A percentile compares a stretch with the other conserved stretches of the same genome.
Conservation (phyloP, 2,888 invertebrate genomes). For the Parnassius apollo region DNA sequence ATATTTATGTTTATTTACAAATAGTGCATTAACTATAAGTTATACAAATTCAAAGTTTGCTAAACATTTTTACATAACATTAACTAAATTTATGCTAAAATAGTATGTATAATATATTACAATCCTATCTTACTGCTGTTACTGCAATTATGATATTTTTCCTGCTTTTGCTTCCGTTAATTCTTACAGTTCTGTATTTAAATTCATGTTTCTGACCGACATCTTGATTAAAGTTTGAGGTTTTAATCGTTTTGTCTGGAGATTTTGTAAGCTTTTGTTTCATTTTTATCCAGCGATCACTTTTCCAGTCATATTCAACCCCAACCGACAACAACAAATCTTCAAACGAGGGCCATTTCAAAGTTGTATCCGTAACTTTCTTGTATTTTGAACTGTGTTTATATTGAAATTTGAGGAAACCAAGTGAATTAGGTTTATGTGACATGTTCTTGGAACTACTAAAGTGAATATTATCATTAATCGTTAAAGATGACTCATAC, state of each 20-base stretch:
- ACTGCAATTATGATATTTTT: constrained; percentile 72
- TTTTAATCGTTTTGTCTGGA: constrained; percentile 28
- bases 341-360: constrained; percentile 68
- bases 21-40: constrained; percentile 11
- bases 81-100: constrained; percentile 28
- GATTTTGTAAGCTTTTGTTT: constrained; percentile 51
- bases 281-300: constrained; percentile 73
- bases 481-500: no score
- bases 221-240: constrained; percentile 40
- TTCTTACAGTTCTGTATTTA: constrained; percentile 67
- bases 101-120: constrained; percentile 20
- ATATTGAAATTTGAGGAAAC: not conserved
- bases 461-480: not conserved
- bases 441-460: constrained; percentile 3
- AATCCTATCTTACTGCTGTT: constrained; percentile 68
- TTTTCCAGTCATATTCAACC: constrained; percentile 73
- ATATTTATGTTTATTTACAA: constrained; percentile 17
- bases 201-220: constrained; percentile 67
- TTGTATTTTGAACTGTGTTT: constrained; percentile 9
- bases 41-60: constrained; percentile 22
- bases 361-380: constrained; percentile 20
- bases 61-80: constrained; percentile 29
- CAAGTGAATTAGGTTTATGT: not conserved
- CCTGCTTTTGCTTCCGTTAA: constrained; percentile 68
- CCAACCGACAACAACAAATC: constrained; percentile 66